Evolutionary conservation across 1,140 invertebrate species (phyloP).

Genomic region (Diploscapter pachys): DNA sequence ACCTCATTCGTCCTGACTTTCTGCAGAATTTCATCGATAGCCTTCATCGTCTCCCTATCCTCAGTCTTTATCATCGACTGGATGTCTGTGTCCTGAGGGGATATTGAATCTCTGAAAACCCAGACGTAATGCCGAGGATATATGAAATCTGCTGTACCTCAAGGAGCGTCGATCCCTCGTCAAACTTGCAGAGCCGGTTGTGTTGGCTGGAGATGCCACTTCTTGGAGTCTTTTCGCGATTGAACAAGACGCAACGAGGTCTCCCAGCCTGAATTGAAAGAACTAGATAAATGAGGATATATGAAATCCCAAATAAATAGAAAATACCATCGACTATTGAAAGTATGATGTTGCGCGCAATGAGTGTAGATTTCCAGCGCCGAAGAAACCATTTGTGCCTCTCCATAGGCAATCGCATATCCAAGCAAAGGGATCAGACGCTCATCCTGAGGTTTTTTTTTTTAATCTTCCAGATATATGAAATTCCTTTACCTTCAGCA

Average conservation of each 20-base stretch:
- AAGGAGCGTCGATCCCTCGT: background rate
- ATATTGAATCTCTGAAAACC: background rate
- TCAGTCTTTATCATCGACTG: background rate
- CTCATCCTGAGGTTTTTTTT: conserved; percentile 29
- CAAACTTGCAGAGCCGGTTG: background rate
- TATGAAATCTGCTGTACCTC: background rate
- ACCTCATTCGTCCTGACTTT: background rate
- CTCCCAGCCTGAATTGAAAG: conserved; percentile 18
- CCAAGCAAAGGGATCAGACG: conserved; percentile 35
- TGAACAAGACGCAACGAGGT: conserved; percentile 16
- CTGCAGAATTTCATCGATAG: conserved; percentile 12
- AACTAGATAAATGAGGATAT: background rate
- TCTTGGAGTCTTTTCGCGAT: conserved; percentile 11
- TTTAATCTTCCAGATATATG: background rate
- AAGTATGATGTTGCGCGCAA: conserved; percentile 31
- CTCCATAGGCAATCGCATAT: conserved; percentile 36
- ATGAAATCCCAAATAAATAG: conserved; percentile 2
- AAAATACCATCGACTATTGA: conserved; percentile 28
- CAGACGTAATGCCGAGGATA: background rate
- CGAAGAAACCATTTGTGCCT: conserved; percentile 32
- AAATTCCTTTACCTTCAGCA: conserved; percentile 19
- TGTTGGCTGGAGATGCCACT: background rate
- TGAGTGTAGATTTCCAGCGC: conserved; percentile 37
- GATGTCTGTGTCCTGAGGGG: too few species aligned
- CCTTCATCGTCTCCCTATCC: background rate